Evolutionary conservation across 1,140 invertebrate genomes (phyloP).

Genomic region (Anoplophora glabripennis): DNA sequence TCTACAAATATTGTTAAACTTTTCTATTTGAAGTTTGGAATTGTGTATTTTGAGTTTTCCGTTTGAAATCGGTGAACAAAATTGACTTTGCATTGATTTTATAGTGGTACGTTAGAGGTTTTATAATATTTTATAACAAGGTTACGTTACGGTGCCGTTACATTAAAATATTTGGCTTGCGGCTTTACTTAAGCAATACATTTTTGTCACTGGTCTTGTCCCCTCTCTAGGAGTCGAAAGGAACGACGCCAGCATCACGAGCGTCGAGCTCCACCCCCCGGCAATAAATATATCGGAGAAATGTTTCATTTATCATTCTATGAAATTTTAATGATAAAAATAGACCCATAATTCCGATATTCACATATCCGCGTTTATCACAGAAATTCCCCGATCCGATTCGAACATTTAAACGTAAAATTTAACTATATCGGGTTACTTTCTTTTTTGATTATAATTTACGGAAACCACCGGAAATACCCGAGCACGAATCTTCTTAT

Average conservation of each 20-base stretch:
- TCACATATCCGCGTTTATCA: too few species aligned
- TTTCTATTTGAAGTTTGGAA: too few species aligned
- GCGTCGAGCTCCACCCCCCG: constrained; percentile 4
- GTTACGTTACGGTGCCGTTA: background rate
- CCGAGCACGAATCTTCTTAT: constrained; percentile 30
- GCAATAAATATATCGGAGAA: background rate
- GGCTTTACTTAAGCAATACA: background rate
- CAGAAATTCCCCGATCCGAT: background rate
- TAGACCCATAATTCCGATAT: background rate
- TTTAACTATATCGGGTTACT: background rate
- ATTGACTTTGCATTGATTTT: too few species aligned
- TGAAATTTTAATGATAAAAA: constrained; percentile 1
- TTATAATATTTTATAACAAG: too few species aligned
- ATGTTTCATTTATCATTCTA: background rate
- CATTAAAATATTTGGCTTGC: constrained; percentile 9
- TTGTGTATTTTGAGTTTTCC: too few species aligned
- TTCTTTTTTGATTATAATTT: constrained; percentile 16
- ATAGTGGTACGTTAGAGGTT: too few species aligned
- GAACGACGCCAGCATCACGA: background rate
- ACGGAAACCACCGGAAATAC: constrained; percentile 33
- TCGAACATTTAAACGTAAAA: background rate
- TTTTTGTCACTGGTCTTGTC: constrained; percentile 1
- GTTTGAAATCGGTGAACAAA: too few species aligned
- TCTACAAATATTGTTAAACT: too few species aligned
- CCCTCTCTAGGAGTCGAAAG: background rate